Percentiles rank a stretch among this genome's conserved stretches.
phyloP scores from a whole-genome alignment of 2,113 vertebrate species.

The Pristiophorus japonicus region DNA sequence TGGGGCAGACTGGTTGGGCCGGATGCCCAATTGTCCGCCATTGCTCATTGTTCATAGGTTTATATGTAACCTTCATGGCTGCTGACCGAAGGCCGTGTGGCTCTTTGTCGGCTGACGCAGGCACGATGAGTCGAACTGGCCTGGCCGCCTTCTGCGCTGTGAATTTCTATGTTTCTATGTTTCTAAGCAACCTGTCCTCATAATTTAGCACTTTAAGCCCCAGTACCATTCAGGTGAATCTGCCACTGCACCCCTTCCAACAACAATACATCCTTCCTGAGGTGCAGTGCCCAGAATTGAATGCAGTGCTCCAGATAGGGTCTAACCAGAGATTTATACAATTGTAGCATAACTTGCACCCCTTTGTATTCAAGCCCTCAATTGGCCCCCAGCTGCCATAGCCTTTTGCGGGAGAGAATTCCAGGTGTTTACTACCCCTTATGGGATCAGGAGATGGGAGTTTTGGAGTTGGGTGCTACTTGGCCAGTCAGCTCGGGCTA shows the following conservation, averaged over 20 bases:
- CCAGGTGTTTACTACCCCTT: too few relatives aligned
- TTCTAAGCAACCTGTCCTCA: background rate
- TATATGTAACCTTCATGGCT: too few relatives aligned
- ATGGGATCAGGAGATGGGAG: background rate
- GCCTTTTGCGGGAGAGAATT: background rate
- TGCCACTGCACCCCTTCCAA: background rate
- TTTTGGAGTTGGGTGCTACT: background rate
- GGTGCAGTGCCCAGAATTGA: background rate
- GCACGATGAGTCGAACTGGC: too few relatives aligned
- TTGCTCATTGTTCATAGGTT: too few relatives aligned
- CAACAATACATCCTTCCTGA: background rate
- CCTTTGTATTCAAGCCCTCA: background rate
- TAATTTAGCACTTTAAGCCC: background rate
- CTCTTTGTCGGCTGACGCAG: too few relatives aligned
- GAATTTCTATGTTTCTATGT: too few relatives aligned
- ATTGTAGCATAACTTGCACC: background rate
- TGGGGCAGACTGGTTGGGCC: too few relatives aligned
- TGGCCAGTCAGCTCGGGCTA: too few relatives aligned
- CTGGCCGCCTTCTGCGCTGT: too few relatives aligned
- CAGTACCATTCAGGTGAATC: background rate
- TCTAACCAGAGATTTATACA: background rate
- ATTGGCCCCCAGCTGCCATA: too few relatives aligned
- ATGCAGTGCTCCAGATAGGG: background rate
- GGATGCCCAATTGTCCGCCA: too few relatives aligned
- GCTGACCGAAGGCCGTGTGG: too few relatives aligned